These are phyloP conservation scores for Drosophila mimica DNA, from an alignment of 2,888 invertebrate species.

Conservation along the genomic window DNA sequence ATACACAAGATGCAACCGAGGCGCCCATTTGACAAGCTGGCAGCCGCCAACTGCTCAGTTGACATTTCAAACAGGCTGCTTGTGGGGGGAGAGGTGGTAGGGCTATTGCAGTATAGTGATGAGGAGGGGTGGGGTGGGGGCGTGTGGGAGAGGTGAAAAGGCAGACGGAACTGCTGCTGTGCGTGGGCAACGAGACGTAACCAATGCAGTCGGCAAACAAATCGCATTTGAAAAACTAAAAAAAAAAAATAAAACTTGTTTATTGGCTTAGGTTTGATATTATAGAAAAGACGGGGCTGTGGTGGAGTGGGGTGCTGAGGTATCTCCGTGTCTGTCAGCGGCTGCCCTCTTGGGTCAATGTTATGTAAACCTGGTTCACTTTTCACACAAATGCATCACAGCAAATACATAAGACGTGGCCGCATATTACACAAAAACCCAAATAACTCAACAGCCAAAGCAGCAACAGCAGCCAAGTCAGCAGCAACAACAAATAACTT, in stretches of 20 bases:
- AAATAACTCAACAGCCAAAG: conserved; percentile 69
- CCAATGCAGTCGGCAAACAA: conserved; percentile 68
- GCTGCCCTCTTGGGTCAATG: conserved; percentile 72
- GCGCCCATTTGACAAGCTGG: conserved; percentile 49
- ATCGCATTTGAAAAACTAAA: conserved; percentile 64
- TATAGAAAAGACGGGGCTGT: neutral
- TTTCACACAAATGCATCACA: conserved; percentile 68
- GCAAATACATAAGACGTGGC: conserved; percentile 65
- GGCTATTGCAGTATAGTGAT: neutral
- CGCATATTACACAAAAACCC: conserved; percentile 78
- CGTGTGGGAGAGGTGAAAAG: neutral
- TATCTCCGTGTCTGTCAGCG: conserved; percentile 30
- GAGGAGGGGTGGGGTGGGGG: neutral
- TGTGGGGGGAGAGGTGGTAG: conserved; percentile 1
- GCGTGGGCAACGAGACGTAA: conserved; percentile 66
- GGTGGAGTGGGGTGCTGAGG: neutral
- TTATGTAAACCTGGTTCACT: conserved; percentile 81
- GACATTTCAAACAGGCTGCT: conserved; percentile 47
- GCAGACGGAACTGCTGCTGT: conserved; percentile 38
- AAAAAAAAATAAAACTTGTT: conserved; percentile 64
- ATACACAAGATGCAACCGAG: conserved; percentile 50
- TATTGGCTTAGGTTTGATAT: conserved; percentile 70
- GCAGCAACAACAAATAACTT: conserved; percentile 58
- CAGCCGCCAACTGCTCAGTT: conserved; percentile 39
- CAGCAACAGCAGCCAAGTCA: conserved; percentile 47